Conservation (phyloP, 2,797 vertebrate genomes). For the Oryzias sinensis region DNA sequence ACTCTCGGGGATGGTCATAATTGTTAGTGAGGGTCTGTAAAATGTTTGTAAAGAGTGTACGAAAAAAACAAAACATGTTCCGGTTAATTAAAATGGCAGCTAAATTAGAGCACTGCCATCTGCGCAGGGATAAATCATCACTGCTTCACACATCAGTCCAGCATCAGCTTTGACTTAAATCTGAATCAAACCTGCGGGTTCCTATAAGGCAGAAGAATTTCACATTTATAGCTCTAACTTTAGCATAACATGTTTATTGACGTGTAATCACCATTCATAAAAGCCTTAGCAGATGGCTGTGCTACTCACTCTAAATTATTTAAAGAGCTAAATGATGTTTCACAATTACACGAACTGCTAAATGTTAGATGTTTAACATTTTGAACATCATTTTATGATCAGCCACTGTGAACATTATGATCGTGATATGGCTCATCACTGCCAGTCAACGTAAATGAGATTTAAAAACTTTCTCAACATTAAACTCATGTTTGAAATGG, state of each 20-base stretch:
- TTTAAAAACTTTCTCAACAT: background rate
- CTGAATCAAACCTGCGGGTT: background rate
- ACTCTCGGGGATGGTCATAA: too few species aligned
- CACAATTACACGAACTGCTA: background rate
- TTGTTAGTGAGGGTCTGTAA: too few species aligned
- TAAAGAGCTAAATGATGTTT: background rate
- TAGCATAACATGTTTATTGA: slow-evolving; percentile 1
- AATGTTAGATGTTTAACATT: background rate
- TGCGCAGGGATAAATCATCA: too few species aligned
- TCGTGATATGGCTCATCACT: background rate
- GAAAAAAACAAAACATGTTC: too few species aligned
- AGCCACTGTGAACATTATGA: background rate
- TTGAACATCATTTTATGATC: too few species aligned
- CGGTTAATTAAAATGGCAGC: too few species aligned
- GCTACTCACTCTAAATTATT: background rate
- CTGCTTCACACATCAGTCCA: too few species aligned
- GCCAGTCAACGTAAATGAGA: background rate
- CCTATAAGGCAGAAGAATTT: background rate
- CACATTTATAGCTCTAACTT: too few species aligned
- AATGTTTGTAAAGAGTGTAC: too few species aligned
- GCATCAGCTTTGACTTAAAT: background rate
- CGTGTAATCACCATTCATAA: background rate
- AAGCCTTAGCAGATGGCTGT: background rate
- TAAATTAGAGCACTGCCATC: too few species aligned
- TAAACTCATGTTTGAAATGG: too few species aligned